Base-by-base conservation (phyloP, 23 tunicate genomes). In the Styela plicata region DNA sequence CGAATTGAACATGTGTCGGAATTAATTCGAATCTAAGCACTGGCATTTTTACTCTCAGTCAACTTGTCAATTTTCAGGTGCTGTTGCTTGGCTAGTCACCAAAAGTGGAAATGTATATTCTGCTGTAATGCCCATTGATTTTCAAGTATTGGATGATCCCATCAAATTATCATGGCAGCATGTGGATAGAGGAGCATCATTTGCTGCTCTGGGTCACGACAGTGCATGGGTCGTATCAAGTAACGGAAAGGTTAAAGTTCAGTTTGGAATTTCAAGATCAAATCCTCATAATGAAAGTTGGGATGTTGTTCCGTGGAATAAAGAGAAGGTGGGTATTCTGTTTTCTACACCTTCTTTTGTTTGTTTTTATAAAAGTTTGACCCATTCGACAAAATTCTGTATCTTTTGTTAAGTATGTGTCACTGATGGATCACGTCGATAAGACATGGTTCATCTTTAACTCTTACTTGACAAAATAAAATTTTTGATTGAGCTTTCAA, bases 41-140 rank as follows among this genome's bases (percentile, higher is more conserved):
- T 0, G n/a, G 0, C n/a, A 62, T 23, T 23, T n/a, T 1, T 31
- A 22, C 20, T 22, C 74, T 1, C 26, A 0, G 21, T 22, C 21
- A 22, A 22, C 26, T 22, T 69, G 29, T 73, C 73, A 18, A 73
- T 71, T 82, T 36, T 24, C 73, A 86, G 90, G 90, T 37, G 90
- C 82, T 74, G 36, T 86, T 34, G 84, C 80, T 19, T 86, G 90
- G 90, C 52, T 80, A 3, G 80, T 80, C n/a, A 80, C 85, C 2
- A 73, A 31, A 36, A 57, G 37, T 64, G 85, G 90, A 27, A 73
- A 80, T 26, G 85, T 82, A 2, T 86, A 86, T 63, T 82, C 90
- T 22, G 67, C 90, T 24, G 57, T 31, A 2, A 28, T 79, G 76
- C 88, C 88, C 3, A 29, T 77, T 20, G 62, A 34, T 20, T 63